Conservation (phyloP, 2,797 vertebrate species). For the Esox lucius region DNA sequence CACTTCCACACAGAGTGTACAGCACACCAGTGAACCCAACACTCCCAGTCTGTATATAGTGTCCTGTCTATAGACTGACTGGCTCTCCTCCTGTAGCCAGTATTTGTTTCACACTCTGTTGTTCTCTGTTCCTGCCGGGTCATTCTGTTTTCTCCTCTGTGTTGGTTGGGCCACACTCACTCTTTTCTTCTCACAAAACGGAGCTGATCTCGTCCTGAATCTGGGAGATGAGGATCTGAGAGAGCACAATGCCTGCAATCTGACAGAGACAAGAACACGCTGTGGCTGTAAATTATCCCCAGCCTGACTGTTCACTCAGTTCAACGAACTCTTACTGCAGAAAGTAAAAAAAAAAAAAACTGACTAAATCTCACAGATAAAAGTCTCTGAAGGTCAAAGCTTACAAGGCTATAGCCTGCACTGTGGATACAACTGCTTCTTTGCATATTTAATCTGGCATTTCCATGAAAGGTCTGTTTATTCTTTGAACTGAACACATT, state of each 20-base stretch:
- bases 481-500: background rate
- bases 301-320: background rate
- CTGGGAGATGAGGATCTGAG: slow-evolving; percentile 80
- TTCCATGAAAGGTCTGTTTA: background rate
- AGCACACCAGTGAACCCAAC: background rate
- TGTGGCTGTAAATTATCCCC: background rate
- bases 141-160: slow-evolving; percentile 21
- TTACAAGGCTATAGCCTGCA: background rate
- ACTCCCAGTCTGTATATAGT: background rate
- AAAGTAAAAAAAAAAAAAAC: background rate
- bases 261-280: slow-evolving; percentile 52
- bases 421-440: background rate
- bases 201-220: slow-evolving; percentile 77
- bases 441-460: background rate
- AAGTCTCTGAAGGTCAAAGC: background rate
- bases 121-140: slow-evolving; percentile 8
- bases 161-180: slow-evolving; percentile 4
- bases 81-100: background rate
- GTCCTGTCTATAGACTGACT: background rate
- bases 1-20: background rate
- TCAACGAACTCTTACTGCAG: background rate
- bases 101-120: slow-evolving; percentile 9
- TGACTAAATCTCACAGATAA: background rate
- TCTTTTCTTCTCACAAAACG: slow-evolving; percentile 52
- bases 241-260: slow-evolving; percentile 80